A percentile compares a stretch with the other conserved stretches of the same genome.
Evolutionary conservation across 1,140 invertebrate genomes (phyloP).

Genomic region (Wasmannia auropunctata): DNA sequence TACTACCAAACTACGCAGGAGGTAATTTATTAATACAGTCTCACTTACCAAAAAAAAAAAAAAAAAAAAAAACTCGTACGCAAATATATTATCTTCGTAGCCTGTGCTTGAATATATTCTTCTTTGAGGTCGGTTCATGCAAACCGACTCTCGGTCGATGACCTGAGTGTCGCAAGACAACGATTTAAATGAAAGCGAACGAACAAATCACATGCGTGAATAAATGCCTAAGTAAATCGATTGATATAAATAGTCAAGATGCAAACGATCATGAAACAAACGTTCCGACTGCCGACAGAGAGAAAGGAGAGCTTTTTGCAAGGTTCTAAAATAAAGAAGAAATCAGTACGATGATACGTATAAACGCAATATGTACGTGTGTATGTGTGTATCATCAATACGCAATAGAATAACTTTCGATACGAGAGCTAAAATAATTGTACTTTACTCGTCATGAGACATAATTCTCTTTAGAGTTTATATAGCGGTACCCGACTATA

Average conservation of each 20-base stretch:
- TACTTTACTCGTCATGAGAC: conserved; percentile 70
- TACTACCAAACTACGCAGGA: conserved; percentile 82
- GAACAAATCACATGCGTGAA: conserved; percentile 25
- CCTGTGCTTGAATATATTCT: conserved; percentile 73
- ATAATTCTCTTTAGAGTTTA: conserved; percentile 69
- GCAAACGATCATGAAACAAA: conserved; percentile 71
- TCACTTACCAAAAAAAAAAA: conserved; percentile 73
- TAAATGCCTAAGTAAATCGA: conserved; percentile 24
- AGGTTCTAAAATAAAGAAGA: conserved; percentile 75
- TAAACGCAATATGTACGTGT: conserved; percentile 72
- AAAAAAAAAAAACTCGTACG: conserved; percentile 52
- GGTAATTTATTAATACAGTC: conserved; percentile 83
- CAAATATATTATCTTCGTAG: conserved; percentile 76
- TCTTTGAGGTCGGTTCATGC: conserved; percentile 44
- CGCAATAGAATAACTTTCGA: conserved; percentile 73
- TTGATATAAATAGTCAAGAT: conserved; percentile 53
- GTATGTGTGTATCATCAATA: too few species aligned
- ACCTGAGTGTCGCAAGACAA: conserved; percentile 77
- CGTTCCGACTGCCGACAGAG: conserved; percentile 78
- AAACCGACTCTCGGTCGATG: conserved; percentile 70
- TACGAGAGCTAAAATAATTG: conserved; percentile 76
- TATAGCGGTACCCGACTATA: conserved; percentile 66
- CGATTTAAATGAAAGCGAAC: conserved; percentile 63
- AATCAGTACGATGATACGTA: conserved; percentile 73
- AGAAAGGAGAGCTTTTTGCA: conserved; percentile 79